Base-by-base conservation (phyloP, 92 coral and sea anemone genomes). In the Porites rus region DNA sequence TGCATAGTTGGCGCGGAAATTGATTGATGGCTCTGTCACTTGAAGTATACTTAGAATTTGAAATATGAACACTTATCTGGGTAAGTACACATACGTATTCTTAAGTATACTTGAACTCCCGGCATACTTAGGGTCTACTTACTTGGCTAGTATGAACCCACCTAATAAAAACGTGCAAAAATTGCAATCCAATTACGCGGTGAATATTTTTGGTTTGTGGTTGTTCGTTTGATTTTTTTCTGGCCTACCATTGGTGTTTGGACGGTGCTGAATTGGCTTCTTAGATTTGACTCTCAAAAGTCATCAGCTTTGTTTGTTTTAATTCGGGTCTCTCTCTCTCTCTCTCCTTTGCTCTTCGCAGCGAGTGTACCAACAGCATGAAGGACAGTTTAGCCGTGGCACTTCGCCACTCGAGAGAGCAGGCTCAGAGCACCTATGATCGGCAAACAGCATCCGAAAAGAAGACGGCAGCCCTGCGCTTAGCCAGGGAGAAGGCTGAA, bases 341-440 rank as follows among this genome's bases (percentile, higher is more conserved):
- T 22, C 24, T 28, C 31, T 28, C 31, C 31, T 2, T 28, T 28
- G 31, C 31, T 28, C 31, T 28, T 28, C 31, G 31, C 76, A 72
- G 76, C 5, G 13, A 72, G 2, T 72, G 76, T 10, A 10, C 3
- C 25, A 16, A 72, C 56, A 50, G 10, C 24, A 3, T 76, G 53
- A 60, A 59, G 14, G 68, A 59, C 13, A 24, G 68, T 7, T 11
- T 78, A 5, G 83, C 83, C 1, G 83, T 63, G 0, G 73, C 62
- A 1, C n/a, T 78, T 0, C 38, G 62, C 8, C 83, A 78, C 50
- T 78, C 83, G 1, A 2, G 21, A 4, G 10, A 78, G 12, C 72
- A 64, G 18, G 83, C 62, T 0, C 46, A 78, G 73, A 62, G 1
- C 11, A 78, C 83, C 13, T 46, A 78, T 51, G 83, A 78, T 31